Evolutionary conservation across 2,888 invertebrate genomes (phyloP), one percentile per base, ranked within the genome.

Genomic region (Caenorhabditis auriculariae): DNA sequence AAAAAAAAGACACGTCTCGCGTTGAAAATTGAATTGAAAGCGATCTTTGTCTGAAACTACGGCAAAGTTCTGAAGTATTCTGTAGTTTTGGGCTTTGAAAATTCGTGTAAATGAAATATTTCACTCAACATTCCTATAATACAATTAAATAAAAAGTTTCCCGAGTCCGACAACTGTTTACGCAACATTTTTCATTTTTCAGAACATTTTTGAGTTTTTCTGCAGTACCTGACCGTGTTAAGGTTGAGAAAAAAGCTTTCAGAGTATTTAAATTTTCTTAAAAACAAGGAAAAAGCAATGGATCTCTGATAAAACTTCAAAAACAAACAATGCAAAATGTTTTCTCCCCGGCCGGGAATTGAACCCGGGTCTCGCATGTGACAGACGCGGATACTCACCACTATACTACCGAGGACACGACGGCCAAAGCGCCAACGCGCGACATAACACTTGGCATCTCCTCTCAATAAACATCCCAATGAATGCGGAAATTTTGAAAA

Each of bases 301-400:
- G 35, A n/a, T 35, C 35, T 9, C 35, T 35, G n/a, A n/a, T n/a
- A 35, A 35, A 35, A 35, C 12, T 35, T 35, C 35, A 35, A 35
- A 35, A 35, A n/a, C 12, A 35, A 35, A 15, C 9, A 35, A 35
- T 9, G 35, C 35, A 35, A 15, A n/a, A 35, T n/a, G n/a, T n/a
- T n/a, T 58, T 60, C 55, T 60, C 60, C 56, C 60, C 58, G 65
- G 65, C 61, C 65, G 61, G 57, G 61, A 65, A 61, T 61, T 61
- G 65, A 61, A 65, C 65, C 65, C 65, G 64, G 64, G 64, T 64
- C 64, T 61, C 64, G 65, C 65, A 65, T 57, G 65, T 65, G 65
- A 65, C 65, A 65, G 61, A 53, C 65, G 65, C 65, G 65, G 61
- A 65, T 65, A 65, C 65, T 65, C 54, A 65, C 65, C 65, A 65